These are phyloP conservation scores for cattle (Bos taurus) DNA, from an alignment of 2,113 vertebrate genomes.

Conservation along the genomic window DNA sequence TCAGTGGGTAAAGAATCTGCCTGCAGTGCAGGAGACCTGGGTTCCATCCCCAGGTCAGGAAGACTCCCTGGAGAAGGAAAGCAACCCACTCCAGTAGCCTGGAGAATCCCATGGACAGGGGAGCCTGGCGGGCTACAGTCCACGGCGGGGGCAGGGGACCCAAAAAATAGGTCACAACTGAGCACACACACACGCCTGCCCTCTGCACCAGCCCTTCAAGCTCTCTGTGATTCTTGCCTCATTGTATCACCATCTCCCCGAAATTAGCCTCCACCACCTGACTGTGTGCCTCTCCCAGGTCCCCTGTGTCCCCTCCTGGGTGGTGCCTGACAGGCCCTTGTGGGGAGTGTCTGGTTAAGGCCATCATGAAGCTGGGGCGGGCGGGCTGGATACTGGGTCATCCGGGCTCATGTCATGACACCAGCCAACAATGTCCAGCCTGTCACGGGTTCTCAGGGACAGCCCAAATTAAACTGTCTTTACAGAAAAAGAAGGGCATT, in stretches of 20 bases:
- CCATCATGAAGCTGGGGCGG: background rate
- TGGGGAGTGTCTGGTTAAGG: background rate
- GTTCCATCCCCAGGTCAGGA: background rate
- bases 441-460: background rate
- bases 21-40: background rate
- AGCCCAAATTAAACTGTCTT: background rate
- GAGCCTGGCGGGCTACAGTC: background rate
- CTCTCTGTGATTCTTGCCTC: background rate
- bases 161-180: accelerated
- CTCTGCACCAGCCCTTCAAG: background rate
- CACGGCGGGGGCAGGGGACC: accelerated
- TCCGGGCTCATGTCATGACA: background rate
- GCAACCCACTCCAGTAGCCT: background rate
- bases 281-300: background rate
- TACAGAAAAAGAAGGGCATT: background rate
- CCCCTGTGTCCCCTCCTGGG: accelerated
- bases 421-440: background rate
- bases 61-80: background rate
- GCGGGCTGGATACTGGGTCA: background rate
- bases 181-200: background rate
- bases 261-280: background rate
- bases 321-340: background rate
- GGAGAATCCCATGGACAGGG: background rate
- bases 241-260: background rate
- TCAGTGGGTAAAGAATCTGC: background rate